These are phyloP conservation scores for Lepus oiostolus DNA, from an alignment of 2,797 vertebrate species.

Conservation along the genomic window DNA sequence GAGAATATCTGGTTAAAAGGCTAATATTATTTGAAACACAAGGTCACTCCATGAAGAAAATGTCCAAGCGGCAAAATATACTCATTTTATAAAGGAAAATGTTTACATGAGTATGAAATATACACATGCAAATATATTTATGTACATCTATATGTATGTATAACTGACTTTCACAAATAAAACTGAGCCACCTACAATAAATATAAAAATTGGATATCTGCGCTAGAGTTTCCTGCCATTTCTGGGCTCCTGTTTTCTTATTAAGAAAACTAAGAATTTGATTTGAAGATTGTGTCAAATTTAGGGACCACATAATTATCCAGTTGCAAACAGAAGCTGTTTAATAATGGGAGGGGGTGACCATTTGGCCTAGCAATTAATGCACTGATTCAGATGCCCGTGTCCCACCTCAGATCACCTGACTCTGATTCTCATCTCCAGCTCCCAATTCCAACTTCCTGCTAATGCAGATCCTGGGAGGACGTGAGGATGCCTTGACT, in stretches of 20 bases:
- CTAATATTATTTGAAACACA: constrained; percentile 30
- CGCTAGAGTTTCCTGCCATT: background rate
- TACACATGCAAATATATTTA: background rate
- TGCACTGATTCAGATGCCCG: too few species aligned
- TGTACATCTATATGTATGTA: background rate
- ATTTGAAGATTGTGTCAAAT: constrained; percentile 6
- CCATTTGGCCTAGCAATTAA: too few species aligned
- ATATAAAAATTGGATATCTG: background rate
- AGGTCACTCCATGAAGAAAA: constrained; percentile 14
- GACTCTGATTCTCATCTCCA: too few species aligned
- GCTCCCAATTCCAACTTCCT: too few species aligned
- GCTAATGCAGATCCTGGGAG: too few species aligned
- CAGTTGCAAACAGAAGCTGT: background rate
- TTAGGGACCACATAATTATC: background rate
- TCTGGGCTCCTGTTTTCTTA: background rate
- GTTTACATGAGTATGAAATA: background rate
- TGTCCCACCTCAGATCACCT: too few species aligned
- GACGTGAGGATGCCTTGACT: too few species aligned
- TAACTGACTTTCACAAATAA: constrained; percentile 41
- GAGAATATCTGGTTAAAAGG: background rate
- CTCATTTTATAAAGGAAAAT: background rate
- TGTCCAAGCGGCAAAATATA: background rate
- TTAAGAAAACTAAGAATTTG: constrained; percentile 7
- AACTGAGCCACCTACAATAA: background rate
- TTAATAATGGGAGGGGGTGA: background rate